Conservation (phyloP, 2,113 vertebrate genomes). For the Castor canadensis region DNA sequence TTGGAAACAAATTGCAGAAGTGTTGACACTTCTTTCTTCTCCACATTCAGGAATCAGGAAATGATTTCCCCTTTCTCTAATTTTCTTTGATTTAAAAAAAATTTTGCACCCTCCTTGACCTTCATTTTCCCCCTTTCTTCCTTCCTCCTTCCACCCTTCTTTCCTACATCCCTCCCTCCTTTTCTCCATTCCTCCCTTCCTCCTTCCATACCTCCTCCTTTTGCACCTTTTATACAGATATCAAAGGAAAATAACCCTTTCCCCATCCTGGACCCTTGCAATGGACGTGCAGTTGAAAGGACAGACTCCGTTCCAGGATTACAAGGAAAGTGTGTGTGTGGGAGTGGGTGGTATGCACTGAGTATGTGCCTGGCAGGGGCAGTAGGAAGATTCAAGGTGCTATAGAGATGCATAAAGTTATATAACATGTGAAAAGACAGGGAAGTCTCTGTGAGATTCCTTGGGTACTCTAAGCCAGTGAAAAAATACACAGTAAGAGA, state of each 20-base stretch:
- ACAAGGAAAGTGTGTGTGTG: background rate
- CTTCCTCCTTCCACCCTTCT: background rate
- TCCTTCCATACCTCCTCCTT: background rate
- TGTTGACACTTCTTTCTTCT: background rate
- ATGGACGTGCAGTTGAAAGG: background rate
- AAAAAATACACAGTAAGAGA: background rate
- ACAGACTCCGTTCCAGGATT: background rate
- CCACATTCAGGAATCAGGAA: background rate
- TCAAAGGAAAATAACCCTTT: background rate
- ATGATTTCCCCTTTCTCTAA: background rate
- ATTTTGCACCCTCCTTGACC: background rate
- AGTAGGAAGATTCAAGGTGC: background rate
- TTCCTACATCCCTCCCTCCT: background rate
- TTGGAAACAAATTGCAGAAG: background rate
- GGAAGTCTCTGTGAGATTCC: background rate
- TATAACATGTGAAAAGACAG: background rate
- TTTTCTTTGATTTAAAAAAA: background rate
- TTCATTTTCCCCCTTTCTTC: background rate
- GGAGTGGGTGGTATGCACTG: background rate
- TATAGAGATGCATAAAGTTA: background rate
- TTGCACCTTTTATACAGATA: background rate
- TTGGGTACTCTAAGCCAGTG: background rate
- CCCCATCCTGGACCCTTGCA: background rate
- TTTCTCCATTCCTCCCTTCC: no score
- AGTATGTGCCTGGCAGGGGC: background rate